Conservation (phyloP, 2,888 invertebrate genomes). For the Eupeodes latifasciatus region DNA sequence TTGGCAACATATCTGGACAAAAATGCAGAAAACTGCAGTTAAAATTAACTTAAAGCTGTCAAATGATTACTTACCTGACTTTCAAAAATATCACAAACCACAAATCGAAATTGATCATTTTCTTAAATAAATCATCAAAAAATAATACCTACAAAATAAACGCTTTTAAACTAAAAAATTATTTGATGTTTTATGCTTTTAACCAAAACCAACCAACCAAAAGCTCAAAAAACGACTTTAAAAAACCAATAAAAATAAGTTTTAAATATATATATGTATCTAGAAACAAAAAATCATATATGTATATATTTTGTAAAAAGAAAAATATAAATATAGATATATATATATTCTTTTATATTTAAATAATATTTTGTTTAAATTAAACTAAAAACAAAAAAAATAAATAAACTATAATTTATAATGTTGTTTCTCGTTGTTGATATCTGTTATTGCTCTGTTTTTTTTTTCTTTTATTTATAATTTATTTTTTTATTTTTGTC, state of each 20-base stretch:
- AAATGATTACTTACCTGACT: no score
- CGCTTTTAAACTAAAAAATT: no score
- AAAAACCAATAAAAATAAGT: neutral
- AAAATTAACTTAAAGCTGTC: no score
- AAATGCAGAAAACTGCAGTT: no score
- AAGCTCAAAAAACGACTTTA: neutral
- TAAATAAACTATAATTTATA: conserved; percentile 75
- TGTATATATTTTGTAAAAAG: conserved; percentile 14
- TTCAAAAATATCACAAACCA: no score
- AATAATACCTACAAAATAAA: no score
- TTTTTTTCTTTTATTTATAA: conserved; percentile 87
- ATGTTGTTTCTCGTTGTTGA: conserved; percentile 76
- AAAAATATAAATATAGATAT: conserved; percentile 23
- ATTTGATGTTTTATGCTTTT: no score
- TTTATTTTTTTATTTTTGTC: conserved; percentile 72
- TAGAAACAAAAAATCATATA: conserved; percentile 23
- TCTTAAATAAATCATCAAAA: no score
- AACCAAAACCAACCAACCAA: no score
- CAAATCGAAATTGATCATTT: no score
- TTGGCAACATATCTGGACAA: no score
- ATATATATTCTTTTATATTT: conserved; percentile 45
- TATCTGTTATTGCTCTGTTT: conserved; percentile 79
- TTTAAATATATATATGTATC: conserved; percentile 6
- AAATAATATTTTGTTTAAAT: conserved; percentile 60
- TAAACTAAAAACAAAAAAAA: conserved; percentile 74